Evolutionary conservation across 2,113 vertebrate genomes (phyloP).

Genomic region (Psittacara wagleri): DNA sequence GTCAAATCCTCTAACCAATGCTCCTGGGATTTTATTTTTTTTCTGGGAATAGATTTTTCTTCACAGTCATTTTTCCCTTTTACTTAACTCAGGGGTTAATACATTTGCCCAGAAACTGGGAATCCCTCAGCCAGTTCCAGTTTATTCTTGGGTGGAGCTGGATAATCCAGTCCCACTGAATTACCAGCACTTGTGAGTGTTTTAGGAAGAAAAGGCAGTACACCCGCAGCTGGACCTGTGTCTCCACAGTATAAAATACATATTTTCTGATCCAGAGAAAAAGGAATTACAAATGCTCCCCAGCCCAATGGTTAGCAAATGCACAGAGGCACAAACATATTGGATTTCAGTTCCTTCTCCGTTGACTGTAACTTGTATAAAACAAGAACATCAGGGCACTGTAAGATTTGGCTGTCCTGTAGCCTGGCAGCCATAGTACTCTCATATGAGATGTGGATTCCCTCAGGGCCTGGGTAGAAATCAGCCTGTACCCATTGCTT

Average conservation of each 20-base stretch:
- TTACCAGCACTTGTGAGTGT: not conserved
- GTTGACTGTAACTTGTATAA: not conserved
- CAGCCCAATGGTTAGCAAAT: not conserved
- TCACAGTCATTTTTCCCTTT: not conserved
- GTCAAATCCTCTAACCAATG: not conserved
- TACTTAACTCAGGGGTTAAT: not conserved
- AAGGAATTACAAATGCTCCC: not conserved
- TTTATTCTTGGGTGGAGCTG: not conserved
- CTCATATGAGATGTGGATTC: not conserved
- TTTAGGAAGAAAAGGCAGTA: not conserved
- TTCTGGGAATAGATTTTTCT: not conserved
- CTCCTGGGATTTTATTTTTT: not conserved
- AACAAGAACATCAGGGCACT: not conserved
- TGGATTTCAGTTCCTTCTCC: not conserved
- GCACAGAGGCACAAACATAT: not conserved
- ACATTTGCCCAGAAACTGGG: not conserved
- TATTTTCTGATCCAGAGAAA: not conserved
- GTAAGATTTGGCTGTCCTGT: not conserved
- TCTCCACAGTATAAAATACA: not conserved
- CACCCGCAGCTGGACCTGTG: not conserved
- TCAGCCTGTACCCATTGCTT: not conserved
- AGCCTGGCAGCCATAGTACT: not conserved
- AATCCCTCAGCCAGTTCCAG: not conserved
- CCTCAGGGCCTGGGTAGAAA: not conserved
- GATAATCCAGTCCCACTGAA: not conserved